These are phyloP conservation scores for Proteles cristata DNA, from an alignment of 2,113 vertebrate species.

Conservation along the genomic window DNA sequence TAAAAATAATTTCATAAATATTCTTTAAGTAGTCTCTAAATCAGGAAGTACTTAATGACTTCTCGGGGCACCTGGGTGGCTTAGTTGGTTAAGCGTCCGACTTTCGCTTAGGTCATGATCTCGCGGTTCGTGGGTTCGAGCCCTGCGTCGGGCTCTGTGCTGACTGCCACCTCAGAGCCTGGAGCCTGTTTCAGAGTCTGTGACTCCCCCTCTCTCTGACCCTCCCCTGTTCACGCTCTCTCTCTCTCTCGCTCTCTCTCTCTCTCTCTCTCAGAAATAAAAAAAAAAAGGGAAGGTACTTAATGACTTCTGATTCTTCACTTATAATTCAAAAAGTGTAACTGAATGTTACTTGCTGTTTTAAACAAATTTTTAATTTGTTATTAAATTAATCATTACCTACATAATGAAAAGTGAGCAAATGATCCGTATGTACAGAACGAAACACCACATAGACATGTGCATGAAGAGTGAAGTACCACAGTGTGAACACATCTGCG, in stretches of 20 bases:
- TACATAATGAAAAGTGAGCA: not conserved
- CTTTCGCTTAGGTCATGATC: too few relatives aligned
- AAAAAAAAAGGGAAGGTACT: too few relatives aligned
- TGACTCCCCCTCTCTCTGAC: too few relatives aligned
- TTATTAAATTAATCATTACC: not conserved
- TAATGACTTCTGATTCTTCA: not conserved
- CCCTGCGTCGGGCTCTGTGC: too few relatives aligned
- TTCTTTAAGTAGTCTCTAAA: not conserved
- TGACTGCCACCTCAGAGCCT: too few relatives aligned
- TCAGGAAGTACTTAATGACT: not conserved
- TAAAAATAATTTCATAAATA: not conserved
- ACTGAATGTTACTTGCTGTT: not conserved
- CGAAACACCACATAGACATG: not conserved
- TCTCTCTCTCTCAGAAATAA: too few relatives aligned
- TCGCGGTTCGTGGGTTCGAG: too few relatives aligned
- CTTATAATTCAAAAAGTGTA: slow-evolving; percentile 2
- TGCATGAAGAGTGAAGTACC: not conserved
- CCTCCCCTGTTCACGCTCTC: too few relatives aligned
- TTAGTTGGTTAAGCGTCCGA: too few relatives aligned
- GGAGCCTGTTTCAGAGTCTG: too few relatives aligned
- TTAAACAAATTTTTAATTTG: not conserved
- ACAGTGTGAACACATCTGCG: not conserved
- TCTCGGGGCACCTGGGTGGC: too few relatives aligned
- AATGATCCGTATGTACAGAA: not conserved
- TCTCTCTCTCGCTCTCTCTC: too few relatives aligned